Evolutionary conservation across 2,113 vertebrate genomes (phyloP), one percentile per base, ranked within the genome.

Genomic region (Carassius carassius): DNA sequence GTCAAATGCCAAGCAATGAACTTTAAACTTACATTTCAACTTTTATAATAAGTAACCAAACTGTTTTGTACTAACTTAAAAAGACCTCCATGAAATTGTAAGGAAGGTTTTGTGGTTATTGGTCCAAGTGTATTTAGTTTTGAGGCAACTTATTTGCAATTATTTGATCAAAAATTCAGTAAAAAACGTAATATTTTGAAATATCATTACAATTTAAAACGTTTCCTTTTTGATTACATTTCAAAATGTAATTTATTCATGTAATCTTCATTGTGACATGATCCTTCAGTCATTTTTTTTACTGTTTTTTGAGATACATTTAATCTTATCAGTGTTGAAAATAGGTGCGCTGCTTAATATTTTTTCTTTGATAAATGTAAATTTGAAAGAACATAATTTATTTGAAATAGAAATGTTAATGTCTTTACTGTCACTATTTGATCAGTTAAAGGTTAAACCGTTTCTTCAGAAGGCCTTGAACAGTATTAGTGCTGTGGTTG

Each of bases 1-100:
- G 90, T 92, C 63, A 54, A 78, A 41, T 72, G 47, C 14, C 47
- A 49, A 58, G n/a, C 49, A 25, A 67, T 77, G 37, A 67, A 74
- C 44, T 25, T 25, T 44, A 23, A 44, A 32, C 35, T 29, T 21
- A 6, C 69, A 17, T 84, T 47, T 62, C 3, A 54, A 74, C n/a
- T 44, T 44, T 73, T 49, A 47, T 44, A 17, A 62, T 60, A 49
- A 14, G 4, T 9, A 25, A 47, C 58, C 23, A 54, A 58, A 44
- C 3, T 44, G 16, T 47, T 23, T 11, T 74, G 56, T n/a, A 19
- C 75, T 60, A 29, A 76, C n/a, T 84, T 74, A 74, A 25, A 72
- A 73, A 14, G 21, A 73, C 41, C 70, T n/a, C 41, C 13, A 23
- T 47, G 37, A 73, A 47, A 44, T 44, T 12, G 6, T n/a, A 73